Base-by-base conservation (phyloP, 2,888 invertebrate genomes). In the Coleophora deauratella region DNA sequence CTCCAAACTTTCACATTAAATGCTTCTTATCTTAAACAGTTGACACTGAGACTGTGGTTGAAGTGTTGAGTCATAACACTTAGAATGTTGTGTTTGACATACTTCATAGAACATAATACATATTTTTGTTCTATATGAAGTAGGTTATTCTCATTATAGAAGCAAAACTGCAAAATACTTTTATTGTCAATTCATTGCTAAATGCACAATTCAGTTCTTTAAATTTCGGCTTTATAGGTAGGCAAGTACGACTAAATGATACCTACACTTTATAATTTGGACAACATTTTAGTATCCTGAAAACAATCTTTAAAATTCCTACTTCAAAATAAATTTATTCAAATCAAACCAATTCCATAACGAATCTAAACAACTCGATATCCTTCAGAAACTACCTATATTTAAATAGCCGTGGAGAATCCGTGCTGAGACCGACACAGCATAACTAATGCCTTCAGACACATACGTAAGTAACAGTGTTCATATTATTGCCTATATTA, bases 371-470 rank as follows among this genome's bases (percentile, higher is more conserved):
- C 70, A 73, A 72, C 64, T 60, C 52, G 57, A 56, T 62, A 57
- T 61, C 62, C 52, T 55, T 55, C 59, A 66, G 63, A 57, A 59
- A 67, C 63, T 61, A 64, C 63, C 62, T 56, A 53, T 53, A 56
- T 57, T 61, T 21, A 64, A 65, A 66, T 71, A 74, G 66, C 59
- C 61, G 58, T 54, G 60, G 59, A 59, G 48, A 59, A 55, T 51
- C 48, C 49, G 49, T 41, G 57, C 59, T 62, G 66, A 57, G 67
- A 60, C 70, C 72, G 66, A 63, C 60, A 54, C 50, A 52, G 74
- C 81, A 77, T 84, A 72, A 84, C 80, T 82, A 85, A 84, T 84
- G 78, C 82, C 64, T 63, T 79, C 61, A 77, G 81, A 78, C 78
- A 78, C 81, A 80, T 76, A 80, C 80, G 81, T 77, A 65, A 62